phyloP scores from a whole-genome alignment of 2,113 vertebrate species.

The Proterorhinus semilunaris region DNA sequence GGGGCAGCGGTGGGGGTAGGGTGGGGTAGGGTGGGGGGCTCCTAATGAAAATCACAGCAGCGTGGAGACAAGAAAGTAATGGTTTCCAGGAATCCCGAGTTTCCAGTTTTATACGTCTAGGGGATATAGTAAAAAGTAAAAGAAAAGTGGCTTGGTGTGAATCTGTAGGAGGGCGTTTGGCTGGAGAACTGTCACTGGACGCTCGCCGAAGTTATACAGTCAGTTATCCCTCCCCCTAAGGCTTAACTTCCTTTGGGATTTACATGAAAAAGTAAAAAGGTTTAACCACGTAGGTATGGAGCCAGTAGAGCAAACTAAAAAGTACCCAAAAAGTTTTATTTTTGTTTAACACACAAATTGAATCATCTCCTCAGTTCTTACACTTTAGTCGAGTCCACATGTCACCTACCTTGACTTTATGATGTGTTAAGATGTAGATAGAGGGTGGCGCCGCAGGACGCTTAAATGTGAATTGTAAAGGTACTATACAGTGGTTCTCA shows the following conservation, averaged over 20 bases:
- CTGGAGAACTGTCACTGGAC: slow-evolving; percentile 17
- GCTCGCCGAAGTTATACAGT: neutral
- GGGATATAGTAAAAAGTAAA: neutral
- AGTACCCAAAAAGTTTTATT: neutral
- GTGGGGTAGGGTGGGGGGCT: no score
- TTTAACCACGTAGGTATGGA: slow-evolving; percentile 4
- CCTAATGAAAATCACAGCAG: slow-evolving; percentile 54
- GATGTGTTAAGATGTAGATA: no score
- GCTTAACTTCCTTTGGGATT: slow-evolving; percentile 11
- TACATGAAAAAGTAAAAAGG: neutral
- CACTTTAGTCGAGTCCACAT: no score
- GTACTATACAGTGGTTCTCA: no score
- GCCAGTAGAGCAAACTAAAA: neutral
- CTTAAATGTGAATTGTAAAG: no score
- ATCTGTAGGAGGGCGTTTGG: slow-evolving; percentile 43
- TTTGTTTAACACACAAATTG: no score
- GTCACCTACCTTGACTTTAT: no score
- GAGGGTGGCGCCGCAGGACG: no score
- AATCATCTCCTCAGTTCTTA: no score
- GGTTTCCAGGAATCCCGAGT: slow-evolving; percentile 59
- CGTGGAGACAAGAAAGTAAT: slow-evolving; percentile 62
- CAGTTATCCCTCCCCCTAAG: neutral
- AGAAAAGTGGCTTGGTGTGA: slow-evolving; percentile 36
- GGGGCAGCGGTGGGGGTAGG: slow-evolving; percentile 24
- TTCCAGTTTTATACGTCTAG: slow-evolving; percentile 37